These are phyloP conservation scores for Drosophila lacertosa DNA, from an alignment of 1,140 invertebrate genomes.

Conservation along the genomic window DNA sequence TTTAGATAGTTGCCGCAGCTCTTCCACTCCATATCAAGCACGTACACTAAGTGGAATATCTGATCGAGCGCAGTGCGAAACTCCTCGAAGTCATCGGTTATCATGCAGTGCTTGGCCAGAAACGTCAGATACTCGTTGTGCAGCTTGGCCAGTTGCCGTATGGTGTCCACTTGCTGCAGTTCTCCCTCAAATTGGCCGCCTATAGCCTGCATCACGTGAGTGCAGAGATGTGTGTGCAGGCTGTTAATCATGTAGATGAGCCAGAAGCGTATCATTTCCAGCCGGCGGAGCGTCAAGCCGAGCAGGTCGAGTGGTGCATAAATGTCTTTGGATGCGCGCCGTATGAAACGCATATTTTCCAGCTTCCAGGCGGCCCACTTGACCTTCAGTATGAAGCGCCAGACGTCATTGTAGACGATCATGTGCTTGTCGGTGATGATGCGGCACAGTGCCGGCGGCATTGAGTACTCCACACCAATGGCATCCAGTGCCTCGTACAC, in stretches of 20 bases:
- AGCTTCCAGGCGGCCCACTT: slow-evolving; percentile 80
- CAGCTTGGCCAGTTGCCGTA: slow-evolving; percentile 52
- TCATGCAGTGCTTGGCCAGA: slow-evolving; percentile 64
- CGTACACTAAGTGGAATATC: slow-evolving; percentile 58
- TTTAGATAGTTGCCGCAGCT: slow-evolving; percentile 46
- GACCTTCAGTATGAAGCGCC: slow-evolving; percentile 71
- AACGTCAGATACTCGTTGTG: slow-evolving; percentile 58
- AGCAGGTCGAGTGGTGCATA: slow-evolving; percentile 63
- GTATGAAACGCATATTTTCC: slow-evolving; percentile 64
- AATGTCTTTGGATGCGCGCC: slow-evolving; percentile 11
- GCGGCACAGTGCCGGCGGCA: slow-evolving; percentile 42
- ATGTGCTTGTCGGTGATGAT: slow-evolving; percentile 55
- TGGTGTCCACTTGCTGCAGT: slow-evolving; percentile 43
- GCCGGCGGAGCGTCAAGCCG: slow-evolving; percentile 69
- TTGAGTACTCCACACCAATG: slow-evolving; percentile 56
- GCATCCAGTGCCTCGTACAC: slow-evolving; percentile 65
- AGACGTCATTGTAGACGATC: slow-evolving; percentile 72
- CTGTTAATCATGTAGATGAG: slow-evolving; percentile 66
- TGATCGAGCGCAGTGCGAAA: slow-evolving; percentile 67
- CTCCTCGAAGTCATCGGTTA: slow-evolving; percentile 38
- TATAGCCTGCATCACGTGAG: slow-evolving; percentile 55
- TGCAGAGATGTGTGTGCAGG: slow-evolving; percentile 74
- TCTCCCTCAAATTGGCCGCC: slow-evolving; percentile 56
- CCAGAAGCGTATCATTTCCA: slow-evolving; percentile 82
- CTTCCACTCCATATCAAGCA: slow-evolving; percentile 65